phyloP scores from a whole-genome alignment of 2,888 invertebrate genomes.

The Hydrotaea cyrtoneurina region DNA sequence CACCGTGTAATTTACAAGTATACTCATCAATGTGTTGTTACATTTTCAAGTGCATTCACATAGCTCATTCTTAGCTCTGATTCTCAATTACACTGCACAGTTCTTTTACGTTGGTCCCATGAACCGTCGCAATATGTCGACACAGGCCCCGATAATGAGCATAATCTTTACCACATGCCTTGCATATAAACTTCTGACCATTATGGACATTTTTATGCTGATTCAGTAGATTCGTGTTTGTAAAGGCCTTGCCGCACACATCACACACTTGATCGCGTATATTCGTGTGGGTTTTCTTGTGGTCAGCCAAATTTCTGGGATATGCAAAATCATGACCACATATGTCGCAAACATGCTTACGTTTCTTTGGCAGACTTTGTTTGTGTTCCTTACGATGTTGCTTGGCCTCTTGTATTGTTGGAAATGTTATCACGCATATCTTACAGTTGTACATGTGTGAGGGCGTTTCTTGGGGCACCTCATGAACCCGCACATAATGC shows the following conservation, averaged over 20 bases:
- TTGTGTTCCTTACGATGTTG: conserved; percentile 63
- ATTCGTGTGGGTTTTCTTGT: conserved; percentile 65
- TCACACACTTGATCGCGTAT: conserved; percentile 67
- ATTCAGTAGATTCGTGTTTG: conserved; percentile 62
- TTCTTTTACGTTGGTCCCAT: conserved; percentile 49
- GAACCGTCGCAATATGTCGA: conserved; percentile 58
- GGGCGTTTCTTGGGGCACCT: conserved; percentile 24
- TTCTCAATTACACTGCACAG: conserved; percentile 39
- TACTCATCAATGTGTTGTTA: too few species aligned
- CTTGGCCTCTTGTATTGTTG: conserved; percentile 57
- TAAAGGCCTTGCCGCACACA: conserved; percentile 67
- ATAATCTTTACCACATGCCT: conserved; percentile 64
- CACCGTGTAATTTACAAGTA: too few species aligned
- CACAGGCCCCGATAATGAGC: conserved; percentile 62
- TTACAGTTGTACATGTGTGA: conserved; percentile 48
- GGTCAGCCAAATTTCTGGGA: conserved; percentile 60
- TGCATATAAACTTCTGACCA: conserved; percentile 62
- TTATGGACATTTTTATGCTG: conserved; percentile 66
- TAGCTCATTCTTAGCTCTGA: too few species aligned
- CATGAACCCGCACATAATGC: conserved; percentile 58
- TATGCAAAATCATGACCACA: conserved; percentile 60
- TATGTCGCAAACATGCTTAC: conserved; percentile 60
- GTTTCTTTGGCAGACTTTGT: conserved; percentile 57
- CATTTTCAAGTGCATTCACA: too few species aligned
- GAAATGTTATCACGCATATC: conserved; percentile 61